Base-by-base conservation (phyloP, 1,140 invertebrate species). In the Neodiprion virginianus region DNA sequence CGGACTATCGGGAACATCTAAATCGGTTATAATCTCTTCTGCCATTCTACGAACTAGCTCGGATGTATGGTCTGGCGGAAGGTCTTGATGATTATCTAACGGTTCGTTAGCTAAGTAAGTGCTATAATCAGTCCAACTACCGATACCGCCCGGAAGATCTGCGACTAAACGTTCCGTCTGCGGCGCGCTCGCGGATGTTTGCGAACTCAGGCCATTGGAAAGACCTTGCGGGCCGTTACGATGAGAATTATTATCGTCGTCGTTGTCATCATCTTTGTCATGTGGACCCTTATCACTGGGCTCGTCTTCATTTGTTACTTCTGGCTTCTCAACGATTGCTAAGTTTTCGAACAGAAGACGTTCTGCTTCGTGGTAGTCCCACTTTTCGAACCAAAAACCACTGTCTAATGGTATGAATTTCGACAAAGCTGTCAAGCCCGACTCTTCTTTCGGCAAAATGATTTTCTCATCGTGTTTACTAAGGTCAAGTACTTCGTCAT, bases 71-170 rank as follows among this genome's bases (percentile, higher is more conserved):
- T 81, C 74, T 8, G 78, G 53, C 40, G 69, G 72, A 14, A 69
- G 67, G 75, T 78, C 75, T 76, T 76, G 66, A 76, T 77, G 81
- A 79, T 80, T 73, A 53, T 75, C 75, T 17, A 65, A 23, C 48
- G 86, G 86, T 82, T 92, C 91, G 74, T 87, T 78, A 79, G 90
- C 90, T 78, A 96, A 87, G 83, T 95, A 95, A 69, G 95, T 96
- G 86, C 94, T 96, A 83, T 95, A 91, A 84, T 95, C 95, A 83
- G 91, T 92, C 94, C 95, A 96, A 80, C 93, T 94, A 87, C 93
- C 93, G 77, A 95, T 91, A 70, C 94, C 94, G 74, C 93, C 93
- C 7, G 94, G 94, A 69, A 95, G 88, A 87, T 94, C 92, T 76
- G 93, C 92, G 72, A 92, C 91, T 79, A 93, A 89, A 79, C 92